Conservation (phyloP, 2,888 invertebrate genomes). For the Ditula angustiorana region DNA sequence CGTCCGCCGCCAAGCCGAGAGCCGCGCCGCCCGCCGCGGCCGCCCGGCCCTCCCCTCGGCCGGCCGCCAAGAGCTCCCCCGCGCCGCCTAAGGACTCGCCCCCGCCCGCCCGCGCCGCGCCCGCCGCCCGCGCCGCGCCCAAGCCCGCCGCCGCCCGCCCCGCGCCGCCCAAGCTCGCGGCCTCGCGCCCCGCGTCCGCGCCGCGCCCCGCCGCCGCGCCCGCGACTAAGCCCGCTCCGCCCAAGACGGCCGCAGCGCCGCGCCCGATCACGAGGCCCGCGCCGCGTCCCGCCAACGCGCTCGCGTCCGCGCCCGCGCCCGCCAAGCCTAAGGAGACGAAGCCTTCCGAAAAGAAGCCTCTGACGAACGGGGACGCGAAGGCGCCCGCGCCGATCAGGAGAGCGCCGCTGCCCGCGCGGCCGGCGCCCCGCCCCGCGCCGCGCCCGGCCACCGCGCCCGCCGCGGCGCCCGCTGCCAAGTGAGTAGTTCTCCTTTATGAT, state of each 20-base stretch:
- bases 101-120: conserved; percentile 44
- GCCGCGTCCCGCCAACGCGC: background rate
- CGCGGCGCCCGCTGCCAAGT: conserved; percentile 54
- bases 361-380: conserved; percentile 85
- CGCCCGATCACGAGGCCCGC: conserved; percentile 42
- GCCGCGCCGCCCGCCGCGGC: conserved; percentile 56
- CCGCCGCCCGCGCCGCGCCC: conserved; percentile 45
- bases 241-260: conserved; percentile 38
- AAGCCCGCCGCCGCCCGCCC: conserved; percentile 42
- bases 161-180: conserved; percentile 44
- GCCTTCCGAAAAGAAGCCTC: conserved; percentile 78
- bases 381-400: conserved; percentile 46
- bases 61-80: conserved; percentile 53
- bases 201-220: conserved; percentile 44
- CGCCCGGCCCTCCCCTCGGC: conserved; percentile 51
- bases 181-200: conserved; percentile 42
- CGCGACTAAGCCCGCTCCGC: conserved; percentile 46
- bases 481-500: background rate
- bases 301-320: conserved; percentile 46
- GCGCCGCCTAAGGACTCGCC: conserved; percentile 47
- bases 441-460: conserved; percentile 48
- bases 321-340: conserved; percentile 56
- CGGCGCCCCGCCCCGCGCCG: conserved; percentile 51
- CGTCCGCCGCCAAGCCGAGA: conserved; percentile 57
- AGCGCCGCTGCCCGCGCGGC: conserved; percentile 44